Conservation (phyloP, 2,888 invertebrate genomes). For the Elgonia sp. region DNA sequence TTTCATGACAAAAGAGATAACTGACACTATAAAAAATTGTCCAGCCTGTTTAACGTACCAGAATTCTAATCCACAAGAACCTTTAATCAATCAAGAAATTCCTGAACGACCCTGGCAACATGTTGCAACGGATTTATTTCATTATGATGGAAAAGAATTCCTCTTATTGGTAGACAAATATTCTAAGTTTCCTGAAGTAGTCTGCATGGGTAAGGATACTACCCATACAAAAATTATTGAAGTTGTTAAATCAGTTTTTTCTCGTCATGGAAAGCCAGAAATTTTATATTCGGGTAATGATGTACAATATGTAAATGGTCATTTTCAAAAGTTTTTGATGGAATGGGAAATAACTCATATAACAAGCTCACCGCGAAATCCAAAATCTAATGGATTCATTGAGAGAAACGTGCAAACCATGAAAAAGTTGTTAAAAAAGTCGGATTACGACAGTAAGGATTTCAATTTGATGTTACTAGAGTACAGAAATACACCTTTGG, state of each 20-base stretch:
- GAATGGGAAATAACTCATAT: conserved; percentile 47
- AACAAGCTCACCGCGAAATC: conserved; percentile 58
- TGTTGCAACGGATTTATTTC: conserved; percentile 78
- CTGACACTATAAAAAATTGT: conserved; percentile 72
- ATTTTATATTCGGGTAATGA: conserved; percentile 76
- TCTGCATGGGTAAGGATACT: conserved; percentile 45
- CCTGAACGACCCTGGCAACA: conserved; percentile 77
- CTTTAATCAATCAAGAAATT: conserved; percentile 71
- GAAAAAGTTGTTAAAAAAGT: conserved; percentile 34
- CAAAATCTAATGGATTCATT: conserved; percentile 72
- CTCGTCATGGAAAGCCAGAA: conserved; percentile 76
- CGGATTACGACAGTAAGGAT: conserved; percentile 68
- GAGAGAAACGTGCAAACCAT: conserved; percentile 74
- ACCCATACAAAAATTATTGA: not conserved
- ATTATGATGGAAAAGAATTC: conserved; percentile 72
- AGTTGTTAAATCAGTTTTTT: conserved; percentile 76
- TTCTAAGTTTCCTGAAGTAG: conserved; percentile 44
- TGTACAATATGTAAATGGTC: conserved; percentile 70
- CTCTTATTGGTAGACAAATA: conserved; percentile 78
- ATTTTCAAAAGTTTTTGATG: conserved; percentile 45
- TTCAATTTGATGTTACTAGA: conserved; percentile 69
- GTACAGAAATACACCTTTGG: conserved; percentile 76
- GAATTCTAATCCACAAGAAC: conserved; percentile 73
- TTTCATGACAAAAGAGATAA: conserved; percentile 72
- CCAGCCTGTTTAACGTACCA: conserved; percentile 75